A percentile compares a stretch with the other conserved stretches of the same genome.
These are phyloP conservation scores for Neoascia interrupta DNA, from an alignment of 2,888 invertebrate genomes.

Conservation along the genomic window DNA sequence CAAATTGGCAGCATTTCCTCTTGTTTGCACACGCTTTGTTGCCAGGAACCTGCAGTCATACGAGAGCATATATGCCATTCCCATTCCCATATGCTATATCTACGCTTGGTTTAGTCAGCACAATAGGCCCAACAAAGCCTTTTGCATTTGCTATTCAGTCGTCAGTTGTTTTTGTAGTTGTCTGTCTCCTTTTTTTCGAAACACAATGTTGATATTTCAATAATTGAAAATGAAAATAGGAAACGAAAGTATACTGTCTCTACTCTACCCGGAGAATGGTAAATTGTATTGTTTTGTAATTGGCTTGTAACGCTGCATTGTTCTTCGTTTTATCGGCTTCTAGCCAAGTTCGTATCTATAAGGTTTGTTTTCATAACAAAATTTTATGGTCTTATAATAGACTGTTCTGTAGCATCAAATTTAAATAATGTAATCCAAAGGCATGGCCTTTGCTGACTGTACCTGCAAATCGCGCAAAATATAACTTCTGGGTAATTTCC, in stretches of 20 bases:
- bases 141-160: conserved; percentile 23
- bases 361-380: background rate
- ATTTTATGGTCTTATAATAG: too few relatives aligned
- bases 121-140: conserved; percentile 39
- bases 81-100: background rate
- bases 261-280: too few relatives aligned
- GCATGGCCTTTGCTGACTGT: too few relatives aligned
- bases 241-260: too few relatives aligned
- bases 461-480: too few relatives aligned
- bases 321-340: conserved; percentile 17
- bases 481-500: too few relatives aligned
- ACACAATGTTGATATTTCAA: conserved; percentile 31
- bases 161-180: background rate
- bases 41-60: conserved; percentile 45
- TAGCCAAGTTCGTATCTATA: background rate
- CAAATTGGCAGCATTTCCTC: conserved; percentile 60
- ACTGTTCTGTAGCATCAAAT: too few relatives aligned
- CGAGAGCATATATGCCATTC: conserved; percentile 30
- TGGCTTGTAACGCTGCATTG: conserved; percentile 21
- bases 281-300: conserved; percentile 52
- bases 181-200: conserved; percentile 4
- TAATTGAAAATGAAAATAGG: conserved; percentile 54
- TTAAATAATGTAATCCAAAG: too few relatives aligned
- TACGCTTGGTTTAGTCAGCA: conserved; percentile 31
- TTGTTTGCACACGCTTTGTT: conserved; percentile 51